Evolutionary conservation across 2,113 vertebrate species (phyloP).

Genomic region (Sebastes fasciatus): DNA sequence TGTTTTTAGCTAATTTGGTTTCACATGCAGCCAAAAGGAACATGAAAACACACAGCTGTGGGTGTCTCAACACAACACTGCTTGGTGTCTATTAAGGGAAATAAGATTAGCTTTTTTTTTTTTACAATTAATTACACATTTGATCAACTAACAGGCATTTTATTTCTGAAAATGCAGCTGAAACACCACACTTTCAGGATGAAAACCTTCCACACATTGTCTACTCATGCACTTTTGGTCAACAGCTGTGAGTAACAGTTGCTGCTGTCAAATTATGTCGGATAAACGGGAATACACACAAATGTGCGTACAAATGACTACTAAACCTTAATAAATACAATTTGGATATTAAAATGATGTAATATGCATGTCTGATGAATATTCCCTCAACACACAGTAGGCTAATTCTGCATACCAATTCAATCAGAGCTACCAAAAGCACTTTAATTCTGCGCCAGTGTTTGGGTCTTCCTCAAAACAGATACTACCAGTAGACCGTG

Average conservation of each 20-base stretch:
- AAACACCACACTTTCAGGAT: neutral
- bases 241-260: slow-evolving; percentile 26
- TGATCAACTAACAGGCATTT: neutral
- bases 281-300: neutral
- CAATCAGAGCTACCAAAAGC: neutral
- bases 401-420: neutral
- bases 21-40: neutral
- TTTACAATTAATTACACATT: neutral
- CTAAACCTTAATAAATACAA: neutral
- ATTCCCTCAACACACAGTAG: neutral
- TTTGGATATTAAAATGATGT: neutral
- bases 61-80: neutral
- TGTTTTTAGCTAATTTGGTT: neutral
- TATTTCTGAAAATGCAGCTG: neutral
- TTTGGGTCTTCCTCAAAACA: neutral
- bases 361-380: neutral
- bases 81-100: neutral
- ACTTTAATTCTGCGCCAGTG: neutral
- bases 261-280: neutral
- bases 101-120: neutral
- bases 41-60: neutral
- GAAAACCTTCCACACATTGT: neutral
- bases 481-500: slow-evolving; percentile 1
- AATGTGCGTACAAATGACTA: neutral
- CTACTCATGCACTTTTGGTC: neutral